Percentiles rank a stretch among this genome's conserved stretches.
phyloP scores from a whole-genome alignment of 2,797 vertebrate genomes.

The Coilia nasus region DNA sequence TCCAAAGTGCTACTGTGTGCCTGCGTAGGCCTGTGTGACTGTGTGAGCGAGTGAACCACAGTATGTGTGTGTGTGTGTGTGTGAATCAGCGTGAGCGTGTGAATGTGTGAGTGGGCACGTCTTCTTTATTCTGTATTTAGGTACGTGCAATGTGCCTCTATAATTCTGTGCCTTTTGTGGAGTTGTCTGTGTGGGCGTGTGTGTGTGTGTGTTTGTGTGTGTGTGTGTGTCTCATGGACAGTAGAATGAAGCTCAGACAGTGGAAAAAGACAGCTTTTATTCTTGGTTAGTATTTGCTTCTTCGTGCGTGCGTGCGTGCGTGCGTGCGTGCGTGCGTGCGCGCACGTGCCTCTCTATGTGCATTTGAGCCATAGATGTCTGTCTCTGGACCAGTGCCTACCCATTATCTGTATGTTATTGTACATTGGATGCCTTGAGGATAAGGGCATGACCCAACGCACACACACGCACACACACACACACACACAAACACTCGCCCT shows the following conservation, averaged over 20 bases:
- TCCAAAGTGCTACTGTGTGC: not conserved
- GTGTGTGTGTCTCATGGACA: conserved; percentile 17
- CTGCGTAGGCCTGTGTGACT: not conserved
- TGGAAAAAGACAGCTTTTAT: too few species aligned
- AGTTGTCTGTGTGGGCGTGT: not conserved
- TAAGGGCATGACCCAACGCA: not conserved
- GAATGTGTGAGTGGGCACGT: too few species aligned
- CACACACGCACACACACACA: not conserved
- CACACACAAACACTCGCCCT: not conserved
- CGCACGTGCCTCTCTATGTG: conserved; percentile 28
- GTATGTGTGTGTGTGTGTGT: not conserved
- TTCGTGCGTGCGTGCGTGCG: too few species aligned
- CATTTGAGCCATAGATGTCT: not conserved
- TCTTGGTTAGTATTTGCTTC: too few species aligned
- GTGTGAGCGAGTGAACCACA: not conserved
- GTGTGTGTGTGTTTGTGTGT: conserved; percentile 4
- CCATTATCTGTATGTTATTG: not conserved
- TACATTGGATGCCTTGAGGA: conserved; percentile 1
- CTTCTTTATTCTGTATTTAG: too few species aligned
- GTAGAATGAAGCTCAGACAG: too few species aligned
- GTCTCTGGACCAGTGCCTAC: not conserved
- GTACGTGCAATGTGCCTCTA: too few species aligned
- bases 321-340: conserved; percentile 44
- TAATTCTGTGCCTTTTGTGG: not conserved
- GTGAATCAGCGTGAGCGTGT: too few species aligned